Evolutionary conservation across 2,113 vertebrate genomes (phyloP).

Genomic region (Acrocephalus kingi): DNA sequence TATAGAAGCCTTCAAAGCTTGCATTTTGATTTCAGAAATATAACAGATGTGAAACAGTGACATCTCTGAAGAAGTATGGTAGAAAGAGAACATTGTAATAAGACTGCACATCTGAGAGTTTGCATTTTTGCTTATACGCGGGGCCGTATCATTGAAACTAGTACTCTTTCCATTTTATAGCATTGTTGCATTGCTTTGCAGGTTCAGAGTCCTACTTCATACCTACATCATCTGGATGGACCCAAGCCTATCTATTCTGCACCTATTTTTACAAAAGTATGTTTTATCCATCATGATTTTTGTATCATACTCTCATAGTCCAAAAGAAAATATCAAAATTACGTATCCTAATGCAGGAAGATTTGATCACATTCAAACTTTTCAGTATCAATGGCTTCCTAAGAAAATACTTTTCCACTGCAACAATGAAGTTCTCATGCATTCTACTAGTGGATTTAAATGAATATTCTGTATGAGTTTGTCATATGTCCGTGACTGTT

Average conservation of each 20-base stretch:
- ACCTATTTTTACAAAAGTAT: constrained; percentile 91
- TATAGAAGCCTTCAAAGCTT: not conserved
- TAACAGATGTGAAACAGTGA: not conserved
- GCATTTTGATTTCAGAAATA: constrained; percentile 20
- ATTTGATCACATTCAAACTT: not conserved
- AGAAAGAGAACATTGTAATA: not conserved
- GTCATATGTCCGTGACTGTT: not conserved
- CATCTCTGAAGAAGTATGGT: not conserved
- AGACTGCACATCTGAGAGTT: not conserved
- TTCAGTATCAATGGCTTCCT: not conserved
- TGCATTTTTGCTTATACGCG: not conserved
- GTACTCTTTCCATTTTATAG: constrained; percentile 1
- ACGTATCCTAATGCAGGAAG: not conserved
- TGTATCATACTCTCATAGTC: not conserved
- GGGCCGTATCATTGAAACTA: not conserved
- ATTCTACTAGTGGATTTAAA: not conserved
- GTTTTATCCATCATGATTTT: constrained; percentile 22
- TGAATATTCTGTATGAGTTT: not conserved
- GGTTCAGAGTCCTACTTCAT: constrained; percentile 87
- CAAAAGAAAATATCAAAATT: not conserved
- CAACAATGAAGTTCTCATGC: not conserved
- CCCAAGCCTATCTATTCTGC: constrained; percentile 63
- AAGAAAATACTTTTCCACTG: not conserved
- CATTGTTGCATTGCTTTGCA: constrained; percentile 61
- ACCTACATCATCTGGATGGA: constrained; percentile 77